Conservation (phyloP, 64 coral and sea anemone genomes). For the Dendrophyllia cribrosa region DNA sequence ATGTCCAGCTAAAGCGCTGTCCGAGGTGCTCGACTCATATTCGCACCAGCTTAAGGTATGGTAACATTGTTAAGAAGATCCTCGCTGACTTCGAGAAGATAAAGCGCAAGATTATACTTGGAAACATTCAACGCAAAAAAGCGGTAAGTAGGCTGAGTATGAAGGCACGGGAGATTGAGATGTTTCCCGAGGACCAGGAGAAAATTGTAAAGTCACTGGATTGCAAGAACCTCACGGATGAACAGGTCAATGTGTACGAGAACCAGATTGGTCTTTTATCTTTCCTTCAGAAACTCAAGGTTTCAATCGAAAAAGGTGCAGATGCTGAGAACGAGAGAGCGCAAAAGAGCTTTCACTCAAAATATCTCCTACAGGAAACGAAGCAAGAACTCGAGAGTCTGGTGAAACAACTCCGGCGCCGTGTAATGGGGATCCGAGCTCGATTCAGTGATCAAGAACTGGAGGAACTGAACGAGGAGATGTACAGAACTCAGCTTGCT, state of each 20-base stretch:
- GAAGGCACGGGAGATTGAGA: background rate
- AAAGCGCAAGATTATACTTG: conserved; percentile 52
- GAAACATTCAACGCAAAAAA: background rate
- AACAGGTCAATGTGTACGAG: conserved; percentile 42
- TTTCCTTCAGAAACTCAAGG: conserved; percentile 22
- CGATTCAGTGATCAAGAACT: conserved; percentile 73
- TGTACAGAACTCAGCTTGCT: conserved; percentile 42
- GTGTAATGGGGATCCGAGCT: conserved; percentile 23
- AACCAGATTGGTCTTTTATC: conserved; percentile 68
- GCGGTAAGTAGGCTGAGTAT: background rate
- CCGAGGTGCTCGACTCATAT: conserved; percentile 72
- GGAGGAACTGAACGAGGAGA: conserved; percentile 70
- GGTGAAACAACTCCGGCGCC: background rate
- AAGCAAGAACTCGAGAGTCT: background rate
- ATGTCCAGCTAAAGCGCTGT: conserved; percentile 78
- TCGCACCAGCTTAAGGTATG: conserved; percentile 73
- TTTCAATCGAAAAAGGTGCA: background rate
- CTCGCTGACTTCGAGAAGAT: conserved; percentile 77
- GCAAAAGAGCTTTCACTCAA: background rate
- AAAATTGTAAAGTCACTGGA: background rate
- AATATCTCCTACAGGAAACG: background rate
- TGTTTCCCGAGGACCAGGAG: background rate
- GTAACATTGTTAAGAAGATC: conserved; percentile 81
- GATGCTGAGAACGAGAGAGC: background rate
- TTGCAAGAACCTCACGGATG: background rate